Evolutionary conservation across 64 coral and sea anemone species (phyloP).

Genomic region (Pocillopora damicornis): DNA sequence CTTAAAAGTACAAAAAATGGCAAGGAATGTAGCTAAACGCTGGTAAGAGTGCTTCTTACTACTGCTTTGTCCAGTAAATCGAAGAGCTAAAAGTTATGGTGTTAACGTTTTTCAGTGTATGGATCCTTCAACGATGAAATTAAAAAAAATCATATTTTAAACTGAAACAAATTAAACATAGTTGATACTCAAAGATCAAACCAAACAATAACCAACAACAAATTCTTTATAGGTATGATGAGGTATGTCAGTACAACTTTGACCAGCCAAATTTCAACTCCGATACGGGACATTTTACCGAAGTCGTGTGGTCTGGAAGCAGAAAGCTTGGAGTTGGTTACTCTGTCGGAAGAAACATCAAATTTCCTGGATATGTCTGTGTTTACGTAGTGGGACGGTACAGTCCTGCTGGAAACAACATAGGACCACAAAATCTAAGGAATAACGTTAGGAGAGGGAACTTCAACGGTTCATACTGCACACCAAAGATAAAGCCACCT

Average conservation of each 20-base stretch:
- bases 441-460: constrained; percentile 66
- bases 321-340: constrained; percentile 79
- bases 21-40: constrained; percentile 6
- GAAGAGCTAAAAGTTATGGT: too few relatives aligned
- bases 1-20: not conserved
- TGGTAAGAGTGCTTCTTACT: not conserved
- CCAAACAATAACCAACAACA: too few relatives aligned
- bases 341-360: constrained; percentile 43
- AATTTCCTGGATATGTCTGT: constrained; percentile 58
- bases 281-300: constrained; percentile 78
- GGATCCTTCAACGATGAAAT: too few relatives aligned
- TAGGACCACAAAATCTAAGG: constrained; percentile 26
- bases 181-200: not conserved
- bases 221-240: constrained; percentile 71
- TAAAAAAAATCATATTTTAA: too few relatives aligned
- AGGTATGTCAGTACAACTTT: constrained; percentile 83
- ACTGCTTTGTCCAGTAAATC: not conserved
- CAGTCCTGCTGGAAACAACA: constrained; percentile 74
- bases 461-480: constrained; percentile 73
- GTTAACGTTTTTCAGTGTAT: too few relatives aligned
- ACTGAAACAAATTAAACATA: too few relatives aligned
- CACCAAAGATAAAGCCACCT: not conserved
- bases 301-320: constrained; percentile 87
- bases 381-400: constrained; percentile 91
- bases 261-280: constrained; percentile 17